Evolutionary conservation across 1,140 invertebrate species (phyloP).

Genomic region (Pomacea maculata): DNA sequence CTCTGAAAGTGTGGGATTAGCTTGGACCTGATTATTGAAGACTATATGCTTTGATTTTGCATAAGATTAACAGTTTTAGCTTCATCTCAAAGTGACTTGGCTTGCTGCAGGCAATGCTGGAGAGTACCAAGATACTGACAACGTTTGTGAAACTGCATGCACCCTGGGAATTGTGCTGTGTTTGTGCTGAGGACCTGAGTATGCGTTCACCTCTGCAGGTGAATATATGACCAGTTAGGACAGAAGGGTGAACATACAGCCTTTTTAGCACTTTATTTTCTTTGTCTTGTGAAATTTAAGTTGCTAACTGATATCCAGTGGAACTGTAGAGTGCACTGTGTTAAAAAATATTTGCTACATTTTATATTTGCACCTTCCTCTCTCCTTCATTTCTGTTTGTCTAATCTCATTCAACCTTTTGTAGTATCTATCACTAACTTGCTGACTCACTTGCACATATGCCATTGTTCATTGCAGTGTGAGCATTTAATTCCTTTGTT

Average conservation of each 20-base stretch:
- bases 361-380: background rate
- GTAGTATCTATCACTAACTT: no score
- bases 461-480: no score
- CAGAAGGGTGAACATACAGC: no score
- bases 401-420: no score
- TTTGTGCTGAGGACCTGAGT: slow-evolving; percentile 72
- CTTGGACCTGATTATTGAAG: background rate
- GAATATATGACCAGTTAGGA: background rate
- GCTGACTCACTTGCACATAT: no score
- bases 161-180: slow-evolving; percentile 70
- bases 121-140: slow-evolving; percentile 61
- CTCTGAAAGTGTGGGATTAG: background rate
- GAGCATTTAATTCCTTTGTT: no score
- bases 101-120: slow-evolving; percentile 51
- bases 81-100: slow-evolving; percentile 10
- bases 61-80: background rate
- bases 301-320: no score
- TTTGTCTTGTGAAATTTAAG: no score
- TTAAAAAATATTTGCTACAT: background rate
- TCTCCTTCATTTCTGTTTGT: background rate
- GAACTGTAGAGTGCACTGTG: no score
- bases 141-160: slow-evolving; percentile 72
- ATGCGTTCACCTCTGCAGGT: slow-evolving; percentile 73
- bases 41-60: background rate
- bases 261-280: no score